Base-by-base conservation (phyloP, 1,140 invertebrate genomes). In the Zaprionus davidi region DNA sequence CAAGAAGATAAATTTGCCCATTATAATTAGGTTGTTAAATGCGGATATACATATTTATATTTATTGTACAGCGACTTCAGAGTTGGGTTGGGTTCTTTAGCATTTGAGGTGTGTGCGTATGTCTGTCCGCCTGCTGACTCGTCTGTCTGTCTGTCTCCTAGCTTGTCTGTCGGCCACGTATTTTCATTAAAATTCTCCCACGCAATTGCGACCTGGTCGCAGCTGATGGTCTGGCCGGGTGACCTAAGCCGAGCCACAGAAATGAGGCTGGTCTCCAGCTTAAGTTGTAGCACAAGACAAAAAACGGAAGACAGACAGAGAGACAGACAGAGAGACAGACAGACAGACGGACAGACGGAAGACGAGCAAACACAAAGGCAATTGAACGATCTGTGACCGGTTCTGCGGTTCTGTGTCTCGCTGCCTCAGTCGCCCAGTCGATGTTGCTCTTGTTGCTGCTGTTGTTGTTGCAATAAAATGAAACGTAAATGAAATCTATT, bases 401-500 rank as follows among this genome's bases (percentile, higher is more conserved):
- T 76, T 83, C 71, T 65, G 76, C 68, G 80, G 66, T n/a, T n/a
- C n/a, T 79, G 77, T 53, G 41, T 55, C 59, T 73, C 34, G 67
- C 59, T 55, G 67, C 56, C 31, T 38, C 41, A 20, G 36, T 28
- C n/a, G 53, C 11, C 46, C 12, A 36, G 28, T 1, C 13, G 15
- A 13, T 63, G 31, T 51, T 59, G 41, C 22, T 67, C 55, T 51
- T 65, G 55, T 46, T 56, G 53, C 59, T 71, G 66, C 31, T 84
- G 65, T 78, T 79, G 71, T 85, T 82, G 84, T 90, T 90, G 85
- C 85, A 90, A 90, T 90, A 90, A 90, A 90, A 90, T 85, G 70
- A 85, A 90, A 85, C 85, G 85, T 90, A 90, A 90, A 91, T 84
- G 81, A 82, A 87, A 84, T 91, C 83, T 87, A 91, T 91, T 91